Conservation (phyloP, 1,140 invertebrate genomes). For the Zaprionus capensis region DNA sequence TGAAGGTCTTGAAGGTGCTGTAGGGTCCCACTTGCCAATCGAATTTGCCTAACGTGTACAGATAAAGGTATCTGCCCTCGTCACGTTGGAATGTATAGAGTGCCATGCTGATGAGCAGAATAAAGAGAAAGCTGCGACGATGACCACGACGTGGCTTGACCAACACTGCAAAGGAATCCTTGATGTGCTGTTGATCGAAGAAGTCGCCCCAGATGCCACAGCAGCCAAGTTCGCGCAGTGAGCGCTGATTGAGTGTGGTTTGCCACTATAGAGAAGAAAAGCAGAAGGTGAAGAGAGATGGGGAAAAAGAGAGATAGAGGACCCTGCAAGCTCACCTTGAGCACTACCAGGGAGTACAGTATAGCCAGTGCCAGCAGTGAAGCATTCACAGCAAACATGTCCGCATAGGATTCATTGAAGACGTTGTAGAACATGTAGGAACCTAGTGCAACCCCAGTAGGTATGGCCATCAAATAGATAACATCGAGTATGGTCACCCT, state of each 20-base stretch:
- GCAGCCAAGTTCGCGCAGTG: conserved; percentile 85
- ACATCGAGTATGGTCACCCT: conserved; percentile 90
- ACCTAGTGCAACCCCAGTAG: conserved; percentile 88
- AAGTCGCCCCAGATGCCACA: conserved; percentile 88
- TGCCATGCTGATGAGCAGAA: conserved; percentile 89
- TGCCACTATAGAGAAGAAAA: conserved; percentile 85
- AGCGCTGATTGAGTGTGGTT: conserved; percentile 87
- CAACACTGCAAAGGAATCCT: conserved; percentile 87
- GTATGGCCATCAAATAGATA: conserved; percentile 90
- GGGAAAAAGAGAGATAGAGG: neutral
- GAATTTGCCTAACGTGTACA: conserved; percentile 89
- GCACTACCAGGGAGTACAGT: conserved; percentile 86
- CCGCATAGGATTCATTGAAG: conserved; percentile 87
- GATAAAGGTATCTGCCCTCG: conserved; percentile 88
- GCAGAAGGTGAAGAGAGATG: conserved; percentile 59
- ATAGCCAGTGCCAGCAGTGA: conserved; percentile 86
- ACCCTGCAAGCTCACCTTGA: conserved; percentile 63
- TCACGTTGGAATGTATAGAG: conserved; percentile 92
- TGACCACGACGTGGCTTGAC: conserved; percentile 85
- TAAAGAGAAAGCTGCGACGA: conserved; percentile 87
- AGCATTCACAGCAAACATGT: conserved; percentile 90
- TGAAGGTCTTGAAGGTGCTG: conserved; percentile 89
- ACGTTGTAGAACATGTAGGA: conserved; percentile 86
- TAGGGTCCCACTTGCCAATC: conserved; percentile 87
- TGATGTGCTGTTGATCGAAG: conserved; percentile 88